These are phyloP conservation scores for Colinus virginianus DNA, from an alignment of 2,113 vertebrate species.

Conservation along the genomic window DNA sequence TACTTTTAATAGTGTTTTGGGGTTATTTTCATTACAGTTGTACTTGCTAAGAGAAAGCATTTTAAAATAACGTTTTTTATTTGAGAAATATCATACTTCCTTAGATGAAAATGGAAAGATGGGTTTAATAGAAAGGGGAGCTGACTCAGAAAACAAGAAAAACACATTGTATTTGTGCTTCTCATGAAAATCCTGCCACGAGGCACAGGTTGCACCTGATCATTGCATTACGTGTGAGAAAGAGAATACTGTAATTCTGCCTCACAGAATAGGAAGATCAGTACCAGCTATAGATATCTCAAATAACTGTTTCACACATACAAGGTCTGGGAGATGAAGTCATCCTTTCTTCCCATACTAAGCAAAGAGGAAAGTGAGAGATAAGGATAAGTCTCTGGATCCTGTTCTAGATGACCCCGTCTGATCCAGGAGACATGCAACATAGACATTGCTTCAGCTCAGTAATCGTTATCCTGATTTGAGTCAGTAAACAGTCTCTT, in stretches of 20 bases:
- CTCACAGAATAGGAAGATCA: neutral
- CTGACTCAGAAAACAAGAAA: neutral
- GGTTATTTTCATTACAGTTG: neutral
- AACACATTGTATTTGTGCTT: neutral
- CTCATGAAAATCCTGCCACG: neutral
- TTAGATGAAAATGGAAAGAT: neutral
- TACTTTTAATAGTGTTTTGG: neutral
- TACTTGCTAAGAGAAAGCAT: neutral
- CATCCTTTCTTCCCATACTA: neutral
- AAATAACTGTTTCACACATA: neutral
- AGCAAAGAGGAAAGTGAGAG: neutral
- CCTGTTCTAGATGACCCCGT: neutral
- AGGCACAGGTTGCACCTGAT: neutral
- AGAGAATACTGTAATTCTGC: neutral
- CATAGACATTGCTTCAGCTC: neutral
- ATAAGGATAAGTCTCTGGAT: rapidly evolving
- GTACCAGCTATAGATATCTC: neutral
- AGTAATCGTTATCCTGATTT: neutral
- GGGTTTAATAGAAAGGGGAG: neutral
- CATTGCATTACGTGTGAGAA: neutral
- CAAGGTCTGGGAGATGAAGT: rapidly evolving
- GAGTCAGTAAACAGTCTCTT: neutral
- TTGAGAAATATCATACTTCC: neutral
- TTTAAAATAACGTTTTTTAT: neutral
- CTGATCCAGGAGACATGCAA: neutral